Conservation (phyloP, 2,888 invertebrate genomes). For the Altica lythri region DNA sequence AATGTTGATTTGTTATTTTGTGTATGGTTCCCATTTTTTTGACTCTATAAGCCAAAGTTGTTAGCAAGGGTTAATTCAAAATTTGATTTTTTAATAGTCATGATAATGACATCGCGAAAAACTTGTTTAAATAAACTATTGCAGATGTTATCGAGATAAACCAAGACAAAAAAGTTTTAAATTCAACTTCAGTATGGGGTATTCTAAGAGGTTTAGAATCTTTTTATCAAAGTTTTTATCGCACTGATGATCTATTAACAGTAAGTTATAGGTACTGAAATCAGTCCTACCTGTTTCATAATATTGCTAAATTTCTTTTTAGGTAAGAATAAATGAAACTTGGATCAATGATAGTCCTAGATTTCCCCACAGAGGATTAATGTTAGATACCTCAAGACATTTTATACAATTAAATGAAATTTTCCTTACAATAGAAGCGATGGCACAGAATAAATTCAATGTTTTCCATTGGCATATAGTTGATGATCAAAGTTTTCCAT, state of each 20-base stretch:
- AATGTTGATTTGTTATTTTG: too few relatives aligned
- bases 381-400: slow-evolving; percentile 88
- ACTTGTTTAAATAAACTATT: too few relatives aligned
- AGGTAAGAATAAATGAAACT: slow-evolving; percentile 72
- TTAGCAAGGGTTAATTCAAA: too few relatives aligned
- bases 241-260: slow-evolving; percentile 42
- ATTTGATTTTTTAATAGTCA: too few relatives aligned
- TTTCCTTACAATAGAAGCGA: slow-evolving; percentile 73
- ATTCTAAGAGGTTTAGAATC: slow-evolving; percentile 84
- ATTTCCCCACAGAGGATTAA: slow-evolving; percentile 80
- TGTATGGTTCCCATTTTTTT: too few relatives aligned
- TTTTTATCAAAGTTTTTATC: slow-evolving; percentile 75
- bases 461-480: slow-evolving; percentile 96
- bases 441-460: slow-evolving; percentile 91
- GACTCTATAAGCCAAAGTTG: too few relatives aligned
- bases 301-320: too few relatives aligned
- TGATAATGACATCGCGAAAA: too few relatives aligned
- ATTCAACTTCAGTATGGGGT: slow-evolving; percentile 74
- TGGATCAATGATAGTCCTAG: slow-evolving; percentile 76
- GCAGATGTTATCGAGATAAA: slow-evolving; percentile 46
- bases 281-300: too few relatives aligned
- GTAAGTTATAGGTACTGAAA: too few relatives aligned
- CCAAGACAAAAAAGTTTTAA: slow-evolving; percentile 33
- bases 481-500: slow-evolving; percentile 93
- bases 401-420: slow-evolving; percentile 74